Evolutionary conservation across 2,113 vertebrate species (phyloP).

Genomic region (Dromas ardeola): DNA sequence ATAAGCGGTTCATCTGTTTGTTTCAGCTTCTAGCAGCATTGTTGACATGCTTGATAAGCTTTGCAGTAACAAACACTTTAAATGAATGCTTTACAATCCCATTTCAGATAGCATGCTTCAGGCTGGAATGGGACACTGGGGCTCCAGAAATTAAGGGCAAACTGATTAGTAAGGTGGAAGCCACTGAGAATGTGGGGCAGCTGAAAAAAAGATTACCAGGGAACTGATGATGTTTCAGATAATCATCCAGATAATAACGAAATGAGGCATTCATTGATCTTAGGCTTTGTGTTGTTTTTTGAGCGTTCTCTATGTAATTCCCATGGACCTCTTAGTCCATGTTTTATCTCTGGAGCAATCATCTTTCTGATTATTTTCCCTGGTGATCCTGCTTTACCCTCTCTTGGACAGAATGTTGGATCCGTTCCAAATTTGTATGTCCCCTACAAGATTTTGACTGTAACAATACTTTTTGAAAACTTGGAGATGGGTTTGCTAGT

Average conservation of each 20-base stretch:
- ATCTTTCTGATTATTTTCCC: neutral
- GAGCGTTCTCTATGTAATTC: neutral
- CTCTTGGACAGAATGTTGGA: neutral
- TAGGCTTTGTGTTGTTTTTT: neutral
- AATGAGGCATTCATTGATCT: neutral
- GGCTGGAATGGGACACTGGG: neutral
- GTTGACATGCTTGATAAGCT: neutral
- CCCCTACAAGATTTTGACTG: neutral
- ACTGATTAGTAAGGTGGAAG: neutral
- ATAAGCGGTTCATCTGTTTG: neutral
- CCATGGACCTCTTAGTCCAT: neutral
- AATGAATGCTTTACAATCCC: neutral
- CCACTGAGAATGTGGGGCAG: neutral
- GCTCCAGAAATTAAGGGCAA: neutral
- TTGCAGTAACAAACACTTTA: neutral
- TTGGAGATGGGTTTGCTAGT: neutral
- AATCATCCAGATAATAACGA: neutral
- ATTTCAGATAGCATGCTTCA: neutral
- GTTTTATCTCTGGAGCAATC: neutral
- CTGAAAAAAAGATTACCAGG: neutral
- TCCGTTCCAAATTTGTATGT: neutral
- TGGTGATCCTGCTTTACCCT: neutral
- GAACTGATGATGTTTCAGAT: neutral
- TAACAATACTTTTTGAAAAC: neutral
- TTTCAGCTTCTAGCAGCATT: neutral